phyloP scores from a whole-genome alignment of 2,888 invertebrate species.

The Macrosiphum euphorbiae region DNA sequence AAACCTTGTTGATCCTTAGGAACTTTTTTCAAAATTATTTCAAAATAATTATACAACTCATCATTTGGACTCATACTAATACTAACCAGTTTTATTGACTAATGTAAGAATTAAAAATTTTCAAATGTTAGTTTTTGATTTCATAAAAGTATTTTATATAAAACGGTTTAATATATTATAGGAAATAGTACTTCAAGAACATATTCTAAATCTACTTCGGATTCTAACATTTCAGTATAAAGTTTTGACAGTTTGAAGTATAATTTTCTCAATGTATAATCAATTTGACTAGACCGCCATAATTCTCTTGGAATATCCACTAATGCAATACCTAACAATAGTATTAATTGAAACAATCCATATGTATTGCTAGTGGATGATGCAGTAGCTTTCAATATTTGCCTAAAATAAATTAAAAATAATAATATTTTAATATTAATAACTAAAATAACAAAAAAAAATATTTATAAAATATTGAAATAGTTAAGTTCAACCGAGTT shows the following conservation, averaged over 20 bases:
- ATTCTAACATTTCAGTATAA: constrained; percentile 95
- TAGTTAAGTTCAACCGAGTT: not conserved
- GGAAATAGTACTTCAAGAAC: constrained; percentile 83
- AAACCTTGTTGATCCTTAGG: constrained; percentile 72
- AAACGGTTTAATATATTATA: not conserved
- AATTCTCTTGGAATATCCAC: constrained; percentile 94
- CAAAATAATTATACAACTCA: constrained; percentile 83
- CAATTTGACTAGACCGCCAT: constrained; percentile 86
- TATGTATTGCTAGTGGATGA: constrained; percentile 99
- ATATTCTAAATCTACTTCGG: constrained; percentile 96
- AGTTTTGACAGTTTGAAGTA: constrained; percentile 96
- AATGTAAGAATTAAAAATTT: constrained; percentile 65
- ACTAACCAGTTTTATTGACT: constrained; percentile 88
- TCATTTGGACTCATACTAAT: constrained; percentile 83
- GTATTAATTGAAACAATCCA: constrained; percentile 94
- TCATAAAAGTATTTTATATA: not conserved
- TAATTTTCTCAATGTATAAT: constrained; percentile 85
- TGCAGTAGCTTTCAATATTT: constrained; percentile 94
- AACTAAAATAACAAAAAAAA: not conserved
- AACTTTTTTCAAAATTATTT: constrained; percentile 90
- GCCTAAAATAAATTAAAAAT: constrained; percentile 71
- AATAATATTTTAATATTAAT: not conserved
- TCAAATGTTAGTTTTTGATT: not conserved
- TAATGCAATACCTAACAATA: constrained; percentile 92
- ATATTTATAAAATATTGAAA: not conserved